phyloP scores from a whole-genome alignment of 1,140 invertebrate species.

The Helicoverpa armigera region DNA sequence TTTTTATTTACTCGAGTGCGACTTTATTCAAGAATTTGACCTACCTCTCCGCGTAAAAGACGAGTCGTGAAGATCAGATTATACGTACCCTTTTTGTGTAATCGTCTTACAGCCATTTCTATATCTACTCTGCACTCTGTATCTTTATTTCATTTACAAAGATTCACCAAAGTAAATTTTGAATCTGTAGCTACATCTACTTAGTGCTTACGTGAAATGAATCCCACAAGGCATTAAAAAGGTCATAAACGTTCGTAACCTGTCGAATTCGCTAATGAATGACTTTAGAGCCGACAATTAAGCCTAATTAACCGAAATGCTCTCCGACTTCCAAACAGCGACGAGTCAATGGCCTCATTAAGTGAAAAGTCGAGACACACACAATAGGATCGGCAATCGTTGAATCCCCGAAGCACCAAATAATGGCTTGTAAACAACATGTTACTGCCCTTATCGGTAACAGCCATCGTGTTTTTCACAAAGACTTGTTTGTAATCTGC shows the following conservation, averaged over 20 bases:
- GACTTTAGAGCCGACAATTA: conserved; percentile 10
- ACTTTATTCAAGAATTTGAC: conserved; percentile 15
- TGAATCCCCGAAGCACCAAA: background rate
- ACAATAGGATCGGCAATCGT: conserved; percentile 15
- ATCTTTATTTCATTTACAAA: too few relatives aligned
- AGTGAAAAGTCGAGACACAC: background rate
- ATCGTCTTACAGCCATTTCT: background rate
- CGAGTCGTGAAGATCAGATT: background rate
- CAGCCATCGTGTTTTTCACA: background rate
- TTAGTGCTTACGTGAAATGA: background rate
- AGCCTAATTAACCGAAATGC: conserved; percentile 6
- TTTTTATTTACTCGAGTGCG: conserved; percentile 7
- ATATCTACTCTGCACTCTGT: too few relatives aligned
- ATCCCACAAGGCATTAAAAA: background rate
- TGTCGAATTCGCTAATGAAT: background rate
- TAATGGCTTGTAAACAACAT: conserved; percentile 16
- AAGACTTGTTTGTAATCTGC: background rate
- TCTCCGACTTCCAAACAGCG: background rate
- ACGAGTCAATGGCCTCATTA: conserved; percentile 34
- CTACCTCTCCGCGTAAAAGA: conserved; percentile 2
- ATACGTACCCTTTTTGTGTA: background rate
- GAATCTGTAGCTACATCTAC: background rate
- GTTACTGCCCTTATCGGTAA: background rate
- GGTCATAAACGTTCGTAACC: background rate
- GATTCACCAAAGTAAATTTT: too few relatives aligned